Conservation (phyloP, 1,140 invertebrate genomes). For the Gerris buenoi region DNA sequence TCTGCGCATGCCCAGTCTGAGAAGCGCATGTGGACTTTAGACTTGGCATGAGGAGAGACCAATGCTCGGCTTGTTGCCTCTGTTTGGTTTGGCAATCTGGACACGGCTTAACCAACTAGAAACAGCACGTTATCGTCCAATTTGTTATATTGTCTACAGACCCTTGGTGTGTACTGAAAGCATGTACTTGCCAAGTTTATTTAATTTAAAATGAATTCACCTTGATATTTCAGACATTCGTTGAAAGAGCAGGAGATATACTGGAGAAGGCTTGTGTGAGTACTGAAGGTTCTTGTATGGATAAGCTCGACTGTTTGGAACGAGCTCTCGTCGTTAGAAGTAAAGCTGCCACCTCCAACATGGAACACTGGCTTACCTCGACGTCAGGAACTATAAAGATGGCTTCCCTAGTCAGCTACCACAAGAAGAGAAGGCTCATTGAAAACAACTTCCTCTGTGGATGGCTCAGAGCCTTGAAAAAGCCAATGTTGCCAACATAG, state of each 20-base stretch:
- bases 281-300: constrained; percentile 30
- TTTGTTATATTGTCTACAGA: too few relatives aligned
- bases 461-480: not conserved
- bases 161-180: too few relatives aligned
- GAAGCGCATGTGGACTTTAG: too few relatives aligned
- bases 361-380: constrained; percentile 35
- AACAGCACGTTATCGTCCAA: too few relatives aligned
- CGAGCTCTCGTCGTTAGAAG: constrained; percentile 34
- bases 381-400: constrained; percentile 34
- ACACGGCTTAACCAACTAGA: too few relatives aligned
- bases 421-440: constrained; percentile 37
- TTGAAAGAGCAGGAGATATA: constrained; percentile 33
- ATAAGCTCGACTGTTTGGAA: constrained; percentile 38
- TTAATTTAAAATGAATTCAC: too few relatives aligned
- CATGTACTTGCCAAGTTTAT: too few relatives aligned
- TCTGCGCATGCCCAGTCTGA: too few relatives aligned
- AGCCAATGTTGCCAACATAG: not conserved
- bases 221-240: constrained; percentile 36
- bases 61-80: too few relatives aligned
- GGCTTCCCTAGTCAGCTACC: constrained; percentile 35
- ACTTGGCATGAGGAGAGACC: too few relatives aligned
- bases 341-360: constrained; percentile 31
- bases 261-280: constrained; percentile 37
- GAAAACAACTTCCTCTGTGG: constrained; percentile 4
- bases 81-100: too few relatives aligned